Base-by-base conservation (phyloP, 2,888 invertebrate genomes). In the Torymus auratus region DNA sequence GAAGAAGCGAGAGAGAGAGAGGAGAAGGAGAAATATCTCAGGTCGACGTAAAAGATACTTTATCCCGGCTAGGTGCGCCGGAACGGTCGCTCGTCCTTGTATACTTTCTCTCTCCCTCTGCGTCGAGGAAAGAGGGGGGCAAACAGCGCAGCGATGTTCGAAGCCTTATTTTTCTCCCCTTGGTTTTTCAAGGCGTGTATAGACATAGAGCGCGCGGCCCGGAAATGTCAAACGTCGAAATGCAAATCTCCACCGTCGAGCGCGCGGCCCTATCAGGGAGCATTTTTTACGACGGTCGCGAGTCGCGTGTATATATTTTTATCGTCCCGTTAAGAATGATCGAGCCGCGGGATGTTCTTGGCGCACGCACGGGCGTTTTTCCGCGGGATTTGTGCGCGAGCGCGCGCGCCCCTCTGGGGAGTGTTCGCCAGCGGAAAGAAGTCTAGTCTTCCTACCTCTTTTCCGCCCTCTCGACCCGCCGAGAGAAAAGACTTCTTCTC, bases 271-370 rank as follows among this genome's bases (percentile, higher is more conserved):
- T 14, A 56, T 55, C 60, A 58, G 61, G 68, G 61, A 75, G 65
- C 65, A 72, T 80, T 70, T 80, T 80, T 80, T 80, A 80, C 55
- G 55, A 23, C 14, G 17, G 68, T 64, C 52, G 28, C 52, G 28
- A 28, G 2, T 28, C 28, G 28, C 50, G 14, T 17, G 13, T 14
- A 62, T 68, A 73, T 41, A 72, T 60, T 80, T 80, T 76, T 67
- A 76, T 74, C 79, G 79, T 58, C 17, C n/a, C 68, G 68, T 78
- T 78, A 78, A 71, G 65, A 55, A 14, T 28, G 62, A 78, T 69
- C 78, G 14, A 62, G 62, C 50, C 41, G 55, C 50, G 52, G 28
- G 13, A 52, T 17, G n/a, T 15, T 53, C 4, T 68, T n/a, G 11
- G 11, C 20, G 41, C 67, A 14, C 56, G 56, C 28, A 15, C 53